Evolutionary conservation across 2,888 invertebrate genomes (phyloP), one percentile per base, ranked within the genome.

Genomic region (Notocelia uddmanniana): DNA sequence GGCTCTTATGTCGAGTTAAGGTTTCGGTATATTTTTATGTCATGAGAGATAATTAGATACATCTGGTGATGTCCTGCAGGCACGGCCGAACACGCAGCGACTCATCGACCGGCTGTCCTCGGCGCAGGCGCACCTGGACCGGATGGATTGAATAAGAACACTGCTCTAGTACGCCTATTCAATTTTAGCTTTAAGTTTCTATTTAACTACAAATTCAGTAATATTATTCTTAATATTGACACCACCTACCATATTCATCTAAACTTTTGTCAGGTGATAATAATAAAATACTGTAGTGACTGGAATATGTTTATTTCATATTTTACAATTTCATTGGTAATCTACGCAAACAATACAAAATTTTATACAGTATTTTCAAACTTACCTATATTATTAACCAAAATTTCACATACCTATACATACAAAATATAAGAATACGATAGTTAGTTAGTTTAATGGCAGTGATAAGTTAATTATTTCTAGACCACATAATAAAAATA

Each of bases 101-200:
- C 87, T 93, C 57, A 92, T 93, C 74, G 92, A 93, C 64, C 86
- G 89, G 74, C 82, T 93, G 34, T 86, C 91, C n/a, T 88, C 90
- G 72, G 93, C 91, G 80, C 92, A 93, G 80, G 89, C 90, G 81
- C 90, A 92, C 75, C 79, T 93, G 73, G 93, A 93, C 77, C 90
- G 93, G 74, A 87, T 93, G 90, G 93, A 93, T 82, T 93, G 81
- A 64, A 37, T 23, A 37, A 21, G 88, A 71, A 72, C 73, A 74
- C 74, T 59, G 58, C 41, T 77, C 69, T 76, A 64, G 66, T 75
- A 69, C 73, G 76, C 75, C 75, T 77, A 73, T 78, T 58, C 71
- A 74, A 75, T 73, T 71, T 19, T 73, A 74, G 59, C 31, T 48
- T 73, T 74, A 72, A 73, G 76, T 76, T 59, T 67, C 71, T 74